Evolutionary conservation across 2,888 invertebrate species (phyloP), one percentile per base, ranked within the genome.

Genomic region (Cenopis cana): DNA sequence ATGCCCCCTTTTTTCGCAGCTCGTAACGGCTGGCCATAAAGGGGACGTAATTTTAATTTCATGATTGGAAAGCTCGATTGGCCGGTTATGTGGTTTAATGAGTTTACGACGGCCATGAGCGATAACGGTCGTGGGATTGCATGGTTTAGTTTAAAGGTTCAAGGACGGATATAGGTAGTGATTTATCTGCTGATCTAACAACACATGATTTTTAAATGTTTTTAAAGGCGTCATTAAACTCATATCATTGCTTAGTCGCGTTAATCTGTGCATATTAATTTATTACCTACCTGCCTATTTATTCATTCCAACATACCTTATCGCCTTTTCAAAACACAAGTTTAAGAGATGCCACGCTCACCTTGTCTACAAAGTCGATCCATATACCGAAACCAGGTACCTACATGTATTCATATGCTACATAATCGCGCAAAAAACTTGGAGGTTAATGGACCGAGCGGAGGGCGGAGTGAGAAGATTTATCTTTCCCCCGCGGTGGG

Each of bases 1-100:
- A 92, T 91, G 86, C 89, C 89, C 91, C 92, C 93, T 93, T 93
- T 93, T 93, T 93, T 93, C 92, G 93, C 93, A 93, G 93, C 92
- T 93, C 93, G 92, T 93, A 93, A 93, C 92, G 86, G 88, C 86
- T 79, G 81, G 89, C 82, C 80, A 87, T 93, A 93, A 93, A 93
- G 88, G 90, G 91, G 91, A 92, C 91, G 89, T 91, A 87, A 91
- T 93, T 93, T 93, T 92, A 93, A 93, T 93, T 92, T 90, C 92
- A 89, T 91, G 93, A 93, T 93, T 93, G 93, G 91, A 91, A 92
- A 92, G 91, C 92, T 92, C 89, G 92, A 93, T 92, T 90, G 91
- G 89, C 84, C 88, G 85, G 90, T 91, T 93, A 91, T 90, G 89
- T 87, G 89, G 85, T 86, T 89, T 92, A 93, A 93, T 93, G 91